These are phyloP conservation scores for Sternotherus odoratus DNA, from an alignment of 2,797 vertebrate species.

Conservation along the genomic window DNA sequence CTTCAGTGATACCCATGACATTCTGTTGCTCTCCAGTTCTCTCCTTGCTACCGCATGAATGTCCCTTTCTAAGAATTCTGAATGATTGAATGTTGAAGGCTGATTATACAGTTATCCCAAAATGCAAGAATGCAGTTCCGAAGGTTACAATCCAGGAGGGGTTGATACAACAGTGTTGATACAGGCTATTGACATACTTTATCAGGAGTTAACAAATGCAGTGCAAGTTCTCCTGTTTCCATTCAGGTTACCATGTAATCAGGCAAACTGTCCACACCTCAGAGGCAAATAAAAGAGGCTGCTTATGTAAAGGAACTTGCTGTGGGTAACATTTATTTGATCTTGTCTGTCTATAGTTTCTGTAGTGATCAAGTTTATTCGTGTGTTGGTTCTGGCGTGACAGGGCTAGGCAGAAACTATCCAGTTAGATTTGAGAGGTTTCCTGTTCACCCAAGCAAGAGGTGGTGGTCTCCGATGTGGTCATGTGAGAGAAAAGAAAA, in stretches of 20 bases:
- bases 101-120: background rate
- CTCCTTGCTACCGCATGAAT: background rate
- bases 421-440: background rate
- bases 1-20: background rate
- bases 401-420: fast-evolving
- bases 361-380: slow-evolving; percentile 1
- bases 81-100: background rate
- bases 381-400: background rate
- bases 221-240: slow-evolving; percentile 48
- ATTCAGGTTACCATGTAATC: slow-evolving; percentile 38
- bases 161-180: slow-evolving; percentile 11
- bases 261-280: slow-evolving; percentile 29
- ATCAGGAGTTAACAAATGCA: slow-evolving; percentile 57
- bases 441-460: background rate
- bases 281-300: slow-evolving; percentile 44
- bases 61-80: background rate
- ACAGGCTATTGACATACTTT: slow-evolving; percentile 51
- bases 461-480: fast-evolving
- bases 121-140: background rate
- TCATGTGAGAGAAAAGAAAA: background rate
- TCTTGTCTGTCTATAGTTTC: slow-evolving; percentile 35
- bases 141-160: slow-evolving; percentile 52
- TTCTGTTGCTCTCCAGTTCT: background rate
- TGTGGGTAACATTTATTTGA: background rate
- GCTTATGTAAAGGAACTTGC: slow-evolving; percentile 36